A percentile compares a stretch with the other conserved stretches of the same genome.
Conservation (phyloP, 2,113 vertebrate genomes). For the Micromys minutus region DNA sequence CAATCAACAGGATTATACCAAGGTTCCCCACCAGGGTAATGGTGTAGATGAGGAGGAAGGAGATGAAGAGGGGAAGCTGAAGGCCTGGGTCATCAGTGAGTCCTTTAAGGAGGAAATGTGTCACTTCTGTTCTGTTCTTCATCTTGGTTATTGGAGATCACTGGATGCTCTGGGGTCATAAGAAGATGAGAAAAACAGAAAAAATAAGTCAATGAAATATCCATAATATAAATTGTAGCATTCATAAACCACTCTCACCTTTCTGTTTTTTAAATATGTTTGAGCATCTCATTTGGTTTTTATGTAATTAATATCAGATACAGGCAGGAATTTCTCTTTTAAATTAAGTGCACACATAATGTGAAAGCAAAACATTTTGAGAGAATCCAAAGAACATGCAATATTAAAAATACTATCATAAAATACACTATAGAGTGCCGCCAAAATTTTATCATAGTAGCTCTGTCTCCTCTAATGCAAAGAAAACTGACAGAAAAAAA, state of each 20-base stretch:
- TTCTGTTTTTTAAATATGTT: background rate
- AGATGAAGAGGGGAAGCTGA: background rate
- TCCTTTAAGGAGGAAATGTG: conserved; percentile 44
- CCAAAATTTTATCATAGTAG: background rate
- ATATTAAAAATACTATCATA: too few relatives aligned
- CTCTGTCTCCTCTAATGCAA: background rate
- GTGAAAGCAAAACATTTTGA: background rate
- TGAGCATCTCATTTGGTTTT: background rate
- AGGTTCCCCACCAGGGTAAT: conserved; percentile 49
- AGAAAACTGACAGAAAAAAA: background rate
- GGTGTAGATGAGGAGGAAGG: conserved; percentile 40
- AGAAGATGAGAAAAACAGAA: background rate
- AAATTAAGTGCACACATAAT: background rate
- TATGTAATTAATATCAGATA: background rate
- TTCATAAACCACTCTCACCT: background rate
- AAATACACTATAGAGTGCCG: too few relatives aligned
- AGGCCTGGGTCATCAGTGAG: conserved; percentile 25
- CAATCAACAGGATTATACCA: background rate
- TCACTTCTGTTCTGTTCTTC: conserved; percentile 37
- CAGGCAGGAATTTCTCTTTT: background rate
- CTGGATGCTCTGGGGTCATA: background rate
- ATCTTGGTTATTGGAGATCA: background rate
- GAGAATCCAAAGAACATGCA: background rate
- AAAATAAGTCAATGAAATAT: background rate
- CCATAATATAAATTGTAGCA: background rate